Percentiles rank a stretch among this genome's conserved stretches.
These are phyloP conservation scores for Characodon lateralis DNA, from an alignment of 2,797 vertebrate genomes.

Conservation along the genomic window DNA sequence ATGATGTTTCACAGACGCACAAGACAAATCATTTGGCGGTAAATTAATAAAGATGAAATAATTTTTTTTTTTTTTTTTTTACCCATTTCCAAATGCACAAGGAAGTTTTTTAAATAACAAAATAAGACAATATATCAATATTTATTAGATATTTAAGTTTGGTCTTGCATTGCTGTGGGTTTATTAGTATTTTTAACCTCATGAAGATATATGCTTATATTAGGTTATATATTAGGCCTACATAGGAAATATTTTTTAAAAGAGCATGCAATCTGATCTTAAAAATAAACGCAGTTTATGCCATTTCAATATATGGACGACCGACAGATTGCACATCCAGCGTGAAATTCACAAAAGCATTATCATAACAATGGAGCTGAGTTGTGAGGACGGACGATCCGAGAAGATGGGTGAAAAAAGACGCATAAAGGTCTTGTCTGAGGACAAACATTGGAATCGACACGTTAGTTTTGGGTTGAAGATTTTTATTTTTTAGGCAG, in stretches of 20 bases:
- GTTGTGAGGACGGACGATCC: conserved; percentile 61
- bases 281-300: conserved; percentile 43
- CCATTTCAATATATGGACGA: conserved; percentile 65
- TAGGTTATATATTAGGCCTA: neutral
- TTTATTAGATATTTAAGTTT: conserved; percentile 45
- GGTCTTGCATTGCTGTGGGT: conserved; percentile 41
- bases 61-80: conserved; percentile 18
- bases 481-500: neutral
- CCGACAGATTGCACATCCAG: conserved; percentile 78
- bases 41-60: conserved; percentile 18
- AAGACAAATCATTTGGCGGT: conserved; percentile 29
- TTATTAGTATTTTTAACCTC: conserved; percentile 9
- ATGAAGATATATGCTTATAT: neutral
- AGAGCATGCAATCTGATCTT: conserved; percentile 33
- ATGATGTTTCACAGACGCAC: conserved; percentile 38
- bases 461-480: conserved; percentile 30
- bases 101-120: conserved; percentile 15
- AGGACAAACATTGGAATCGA: conserved; percentile 49
- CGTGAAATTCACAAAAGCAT: conserved; percentile 78
- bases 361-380: conserved; percentile 79
- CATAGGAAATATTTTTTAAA: neutral
- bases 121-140: conserved; percentile 48
- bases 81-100: conserved; percentile 18
- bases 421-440: conserved; percentile 51
- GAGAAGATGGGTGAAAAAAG: conserved; percentile 23